Evolutionary conservation across 2,888 invertebrate genomes (phyloP).

Genomic region (Hedychridium roseum): DNA sequence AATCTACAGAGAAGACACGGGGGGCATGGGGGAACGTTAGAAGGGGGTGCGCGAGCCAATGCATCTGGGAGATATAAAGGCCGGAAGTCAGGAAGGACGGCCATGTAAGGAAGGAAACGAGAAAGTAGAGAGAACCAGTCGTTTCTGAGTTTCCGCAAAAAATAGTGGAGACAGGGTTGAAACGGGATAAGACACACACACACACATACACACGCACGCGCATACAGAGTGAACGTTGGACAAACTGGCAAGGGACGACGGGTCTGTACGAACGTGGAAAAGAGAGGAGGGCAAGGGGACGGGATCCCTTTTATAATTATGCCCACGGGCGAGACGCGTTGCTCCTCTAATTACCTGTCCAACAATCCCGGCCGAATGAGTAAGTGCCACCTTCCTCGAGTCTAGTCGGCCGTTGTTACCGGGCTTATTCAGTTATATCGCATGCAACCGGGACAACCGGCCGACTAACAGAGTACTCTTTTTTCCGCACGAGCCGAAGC

Average conservation of each 20-base stretch:
- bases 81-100: too few relatives aligned
- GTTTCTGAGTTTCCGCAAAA: too few relatives aligned
- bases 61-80: too few relatives aligned
- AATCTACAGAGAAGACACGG: slow-evolving; percentile 1
- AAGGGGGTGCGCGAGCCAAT: slow-evolving; percentile 1
- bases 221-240: too few relatives aligned
- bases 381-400: slow-evolving; percentile 43
- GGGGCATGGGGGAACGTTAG: slow-evolving; percentile 2
- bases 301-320: slow-evolving; percentile 57
- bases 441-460: slow-evolving; percentile 11
- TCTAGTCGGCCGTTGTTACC: slow-evolving; percentile 41
- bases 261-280: too few relatives aligned
- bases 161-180: too few relatives aligned
- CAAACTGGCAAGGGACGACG: too few relatives aligned
- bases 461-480: slow-evolving; percentile 16
- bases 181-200: too few relatives aligned
- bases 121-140: slow-evolving; percentile 23
- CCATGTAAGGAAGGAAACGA: slow-evolving; percentile 12
- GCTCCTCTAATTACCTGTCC: slow-evolving; percentile 62
- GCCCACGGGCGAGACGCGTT: slow-evolving; percentile 59
- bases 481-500: slow-evolving; percentile 19
- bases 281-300: slow-evolving; percentile 11
- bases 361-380: slow-evolving; percentile 57
- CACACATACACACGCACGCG: too few relatives aligned
- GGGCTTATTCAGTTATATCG: slow-evolving; percentile 51